Conservation (phyloP, 2,888 invertebrate genomes). For the Metallyticus violacea region DNA sequence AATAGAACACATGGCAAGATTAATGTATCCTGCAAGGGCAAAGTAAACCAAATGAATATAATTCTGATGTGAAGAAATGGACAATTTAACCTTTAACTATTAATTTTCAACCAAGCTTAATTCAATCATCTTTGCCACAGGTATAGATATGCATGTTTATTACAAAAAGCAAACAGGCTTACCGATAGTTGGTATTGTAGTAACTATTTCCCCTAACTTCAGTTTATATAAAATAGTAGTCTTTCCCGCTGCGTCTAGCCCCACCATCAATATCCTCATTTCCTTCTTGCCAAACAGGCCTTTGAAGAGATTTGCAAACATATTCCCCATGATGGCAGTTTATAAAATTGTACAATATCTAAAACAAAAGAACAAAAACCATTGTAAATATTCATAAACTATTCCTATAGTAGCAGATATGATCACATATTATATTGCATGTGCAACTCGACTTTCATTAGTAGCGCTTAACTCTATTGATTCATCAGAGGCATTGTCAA, state of each 20-base stretch:
- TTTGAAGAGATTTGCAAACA: constrained; percentile 96
- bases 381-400: neutral
- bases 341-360: constrained; percentile 22
- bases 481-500: constrained; percentile 20
- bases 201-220: constrained; percentile 99
- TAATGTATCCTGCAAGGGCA: no score
- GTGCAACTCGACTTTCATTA: neutral
- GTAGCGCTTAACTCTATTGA: constrained; percentile 17
- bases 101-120: no score
- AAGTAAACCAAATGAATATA: no score
- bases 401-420: neutral
- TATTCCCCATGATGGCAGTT: constrained; percentile 86
- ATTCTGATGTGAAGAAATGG: no score
- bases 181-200: constrained; percentile 99
- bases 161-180: constrained; percentile 47
- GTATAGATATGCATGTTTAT: no score
- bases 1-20: no score
- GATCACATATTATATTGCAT: neutral
- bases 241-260: constrained; percentile 99
- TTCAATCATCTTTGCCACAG: no score
- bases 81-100: no score
- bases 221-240: constrained; percentile 99
- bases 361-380: neutral
- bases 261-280: constrained; percentile 99
- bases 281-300: constrained; percentile 99